Evolutionary conservation across 2,888 invertebrate genomes (phyloP).

Genomic region (Odontocerum albicorne): DNA sequence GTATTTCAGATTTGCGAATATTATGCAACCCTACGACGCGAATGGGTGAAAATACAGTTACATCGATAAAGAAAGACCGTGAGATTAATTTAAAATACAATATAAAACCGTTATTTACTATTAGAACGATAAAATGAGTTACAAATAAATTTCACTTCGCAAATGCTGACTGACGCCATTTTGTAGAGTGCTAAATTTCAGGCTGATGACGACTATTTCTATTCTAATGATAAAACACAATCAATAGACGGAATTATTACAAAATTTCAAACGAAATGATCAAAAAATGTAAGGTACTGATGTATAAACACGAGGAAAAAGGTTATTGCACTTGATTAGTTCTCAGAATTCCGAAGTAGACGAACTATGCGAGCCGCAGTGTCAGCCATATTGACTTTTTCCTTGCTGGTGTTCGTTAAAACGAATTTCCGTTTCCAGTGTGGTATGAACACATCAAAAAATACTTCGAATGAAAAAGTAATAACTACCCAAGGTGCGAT

Average conservation of each 20-base stretch:
- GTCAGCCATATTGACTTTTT: conserved; percentile 58
- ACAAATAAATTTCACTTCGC: conserved; percentile 56
- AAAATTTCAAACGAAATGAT: conserved; percentile 5
- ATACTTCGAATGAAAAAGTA: neutral
- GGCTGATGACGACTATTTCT: conserved; percentile 34
- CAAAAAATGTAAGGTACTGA: conserved; percentile 11
- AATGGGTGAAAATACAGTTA: conserved; percentile 8
- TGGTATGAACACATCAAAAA: no score
- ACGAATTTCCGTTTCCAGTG: conserved; percentile 28
- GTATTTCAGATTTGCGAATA: conserved; percentile 24
- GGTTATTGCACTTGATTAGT: conserved; percentile 30
- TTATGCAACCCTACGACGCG: conserved; percentile 22
- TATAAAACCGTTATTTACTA: conserved; percentile 42
- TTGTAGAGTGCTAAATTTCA: conserved; percentile 47
- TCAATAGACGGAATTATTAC: conserved; percentile 2
- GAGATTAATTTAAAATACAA: conserved; percentile 10
- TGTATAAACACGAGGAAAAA: conserved; percentile 26
- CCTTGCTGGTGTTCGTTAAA: conserved; percentile 26
- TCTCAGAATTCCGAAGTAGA: conserved; percentile 39
- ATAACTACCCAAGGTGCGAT: no score
- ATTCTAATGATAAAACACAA: conserved; percentile 1
- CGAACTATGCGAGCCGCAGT: conserved; percentile 33
- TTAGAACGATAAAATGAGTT: conserved; percentile 44
- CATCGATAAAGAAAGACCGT: conserved; percentile 43
- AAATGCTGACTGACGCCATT: conserved; percentile 61